phyloP scores from a whole-genome alignment of 2,113 vertebrate genomes.

The Xyrauchen texanus region DNA sequence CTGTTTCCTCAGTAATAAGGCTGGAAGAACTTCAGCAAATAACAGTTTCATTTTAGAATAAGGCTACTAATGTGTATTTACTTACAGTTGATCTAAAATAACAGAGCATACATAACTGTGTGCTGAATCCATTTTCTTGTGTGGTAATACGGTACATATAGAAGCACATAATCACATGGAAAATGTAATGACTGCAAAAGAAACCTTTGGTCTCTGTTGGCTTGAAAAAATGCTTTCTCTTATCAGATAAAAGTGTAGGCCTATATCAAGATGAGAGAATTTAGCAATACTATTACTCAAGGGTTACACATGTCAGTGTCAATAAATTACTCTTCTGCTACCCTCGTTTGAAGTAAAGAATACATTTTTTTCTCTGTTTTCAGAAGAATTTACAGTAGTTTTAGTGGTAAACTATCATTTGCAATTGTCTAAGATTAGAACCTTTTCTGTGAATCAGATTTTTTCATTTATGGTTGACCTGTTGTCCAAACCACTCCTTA shows the following conservation, averaged over 20 bases:
- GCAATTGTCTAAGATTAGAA: background rate
- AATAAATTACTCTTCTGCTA: background rate
- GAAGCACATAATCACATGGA: background rate
- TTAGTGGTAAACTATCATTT: background rate
- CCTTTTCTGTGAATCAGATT: background rate
- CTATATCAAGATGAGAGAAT: slow-evolving; percentile 8
- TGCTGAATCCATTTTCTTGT: background rate
- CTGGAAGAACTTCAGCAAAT: background rate
- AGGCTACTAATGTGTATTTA: too few species aligned
- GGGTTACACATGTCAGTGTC: background rate
- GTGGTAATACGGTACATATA: background rate
- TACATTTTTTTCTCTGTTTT: background rate
- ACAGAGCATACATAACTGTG: too few species aligned
- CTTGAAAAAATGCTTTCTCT: slow-evolving; percentile 31
- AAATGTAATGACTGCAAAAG: background rate
- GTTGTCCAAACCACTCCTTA: background rate
- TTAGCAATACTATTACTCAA: too few species aligned
- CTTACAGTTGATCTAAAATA: too few species aligned
- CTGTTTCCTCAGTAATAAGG: background rate
- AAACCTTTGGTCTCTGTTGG: slow-evolving; percentile 66
- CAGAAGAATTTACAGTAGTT: background rate
- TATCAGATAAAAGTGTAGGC: slow-evolving; percentile 3
- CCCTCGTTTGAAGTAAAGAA: background rate
- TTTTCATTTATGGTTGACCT: background rate
- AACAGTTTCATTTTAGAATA: background rate